Base-by-base conservation (phyloP, 1,140 invertebrate species). In the Dendrolimus kikuchii region DNA sequence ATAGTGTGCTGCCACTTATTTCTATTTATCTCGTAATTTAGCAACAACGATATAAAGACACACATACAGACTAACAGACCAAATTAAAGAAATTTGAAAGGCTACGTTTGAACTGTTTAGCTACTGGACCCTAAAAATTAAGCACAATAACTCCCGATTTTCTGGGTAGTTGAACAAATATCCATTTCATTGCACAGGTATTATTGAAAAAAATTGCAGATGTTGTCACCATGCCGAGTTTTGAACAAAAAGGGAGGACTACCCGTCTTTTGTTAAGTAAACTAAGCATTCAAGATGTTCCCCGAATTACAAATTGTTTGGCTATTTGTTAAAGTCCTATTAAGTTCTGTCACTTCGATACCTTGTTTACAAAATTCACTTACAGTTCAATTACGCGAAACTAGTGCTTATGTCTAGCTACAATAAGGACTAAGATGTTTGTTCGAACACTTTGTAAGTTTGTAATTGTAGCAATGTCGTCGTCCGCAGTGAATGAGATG, bases 91-190 rank as follows among this genome's bases (percentile, higher is more conserved):
- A 23, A 23, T 23, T 23, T 23, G 23, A 23, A 23, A 23, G 23
- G 3, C 23, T 23, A 23, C 23, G 23, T 23, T 23, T 23, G 23
- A 23, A 3, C 23, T 38, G 5, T 8, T 38, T 4, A 0, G 1
- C 23, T 10, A 44, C 5, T 8, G 23, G 43, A 44, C 43, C n/a
- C 38, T 4, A 7, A 36, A 36, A 70, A 60, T 70, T 72, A 72
- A 75, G 73, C 60, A 85, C 77, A 81, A 86, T 69, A 58, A 69
- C 64, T 75, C 38, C 72, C 64, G 78, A 86, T 86, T 86, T 86
- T 86, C 77, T 86, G 79, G 81, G 71, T 81, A 84, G 77, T 86
- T 81, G 79, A 73, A 81, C 81, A 86, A 84, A 82, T 80, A 84
- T 78, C 72, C 74, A 77, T 84, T 82, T 81, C 76, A 79, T 71